Percentiles rank a stretch among this genome's conserved stretches.
Evolutionary conservation across 2,797 vertebrate genomes (phyloP).

Genomic region (Saguinus oedipus): DNA sequence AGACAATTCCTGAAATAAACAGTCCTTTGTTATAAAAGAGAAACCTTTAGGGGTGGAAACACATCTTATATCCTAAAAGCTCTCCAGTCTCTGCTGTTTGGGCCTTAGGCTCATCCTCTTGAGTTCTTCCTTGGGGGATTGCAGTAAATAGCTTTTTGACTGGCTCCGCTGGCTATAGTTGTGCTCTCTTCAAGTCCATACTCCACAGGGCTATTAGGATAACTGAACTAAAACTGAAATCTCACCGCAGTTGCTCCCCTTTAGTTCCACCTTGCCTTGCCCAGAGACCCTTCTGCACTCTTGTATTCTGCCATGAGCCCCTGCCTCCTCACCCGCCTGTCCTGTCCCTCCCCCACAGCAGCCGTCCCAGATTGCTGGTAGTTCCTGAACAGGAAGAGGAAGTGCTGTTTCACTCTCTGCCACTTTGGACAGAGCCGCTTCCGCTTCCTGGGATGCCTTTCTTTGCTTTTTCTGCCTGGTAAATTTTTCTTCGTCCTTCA

Average conservation of each 20-base stretch:
- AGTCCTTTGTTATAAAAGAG: not conserved
- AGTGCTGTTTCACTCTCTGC: not conserved
- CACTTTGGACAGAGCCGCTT: not conserved
- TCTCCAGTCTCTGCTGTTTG: not conserved
- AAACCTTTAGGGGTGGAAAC: not conserved
- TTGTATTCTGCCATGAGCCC: not conserved
- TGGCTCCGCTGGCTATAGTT: not conserved
- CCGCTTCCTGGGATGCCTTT: slow-evolving; percentile 37
- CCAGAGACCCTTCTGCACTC: not conserved
- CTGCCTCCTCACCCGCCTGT: slow-evolving; percentile 58
- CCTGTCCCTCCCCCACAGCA: not conserved
- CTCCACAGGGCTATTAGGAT: not conserved
- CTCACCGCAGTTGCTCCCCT: not conserved
- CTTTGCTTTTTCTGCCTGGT: slow-evolving; percentile 16
- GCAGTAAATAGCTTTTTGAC: not conserved
- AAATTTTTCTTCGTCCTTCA: not conserved
- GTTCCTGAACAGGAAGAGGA: not conserved
- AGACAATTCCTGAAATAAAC: not conserved
- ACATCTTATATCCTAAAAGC: not conserved
- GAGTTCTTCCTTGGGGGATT: not conserved
- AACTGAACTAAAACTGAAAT: not conserved
- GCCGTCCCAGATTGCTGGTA: fast-evolving
- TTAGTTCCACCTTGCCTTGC: not conserved
- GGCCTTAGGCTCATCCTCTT: not conserved
- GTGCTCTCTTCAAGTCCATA: not conserved